Evolutionary conservation across 2,113 vertebrate species (phyloP).

Genomic region (Theropithecus gelada): DNA sequence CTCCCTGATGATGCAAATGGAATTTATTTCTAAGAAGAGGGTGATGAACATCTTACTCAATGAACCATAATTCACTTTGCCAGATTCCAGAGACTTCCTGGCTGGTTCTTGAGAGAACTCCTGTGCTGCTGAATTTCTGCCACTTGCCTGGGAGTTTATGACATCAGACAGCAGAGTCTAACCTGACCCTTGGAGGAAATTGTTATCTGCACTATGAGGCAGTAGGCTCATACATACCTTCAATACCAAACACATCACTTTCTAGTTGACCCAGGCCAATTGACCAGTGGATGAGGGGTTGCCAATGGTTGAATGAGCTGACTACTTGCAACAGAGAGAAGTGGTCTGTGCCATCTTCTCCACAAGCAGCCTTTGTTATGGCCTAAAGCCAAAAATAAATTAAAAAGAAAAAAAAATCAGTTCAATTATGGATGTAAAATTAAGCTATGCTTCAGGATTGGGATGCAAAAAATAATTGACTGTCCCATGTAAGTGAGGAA

Average conservation of each 20-base stretch:
- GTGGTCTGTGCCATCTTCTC: constrained; percentile 28
- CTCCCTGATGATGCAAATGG: constrained; percentile 24
- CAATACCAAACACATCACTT: constrained; percentile 40
- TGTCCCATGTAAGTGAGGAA: neutral
- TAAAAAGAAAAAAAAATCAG: constrained; percentile 51
- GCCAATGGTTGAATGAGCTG: neutral
- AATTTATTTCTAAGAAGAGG: constrained; percentile 59
- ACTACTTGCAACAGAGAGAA: neutral
- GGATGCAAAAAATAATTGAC: neutral
- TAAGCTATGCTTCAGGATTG: neutral
- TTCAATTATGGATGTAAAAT: constrained; percentile 46
- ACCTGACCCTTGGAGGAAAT: constrained; percentile 39
- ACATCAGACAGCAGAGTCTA: constrained; percentile 55
- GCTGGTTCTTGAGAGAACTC: neutral
- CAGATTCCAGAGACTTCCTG: constrained; percentile 41
- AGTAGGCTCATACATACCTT: neutral
- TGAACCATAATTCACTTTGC: constrained; percentile 55
- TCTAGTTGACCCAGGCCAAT: neutral
- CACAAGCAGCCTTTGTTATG: neutral
- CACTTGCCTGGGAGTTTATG: constrained; percentile 56
- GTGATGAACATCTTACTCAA: constrained; percentile 36
- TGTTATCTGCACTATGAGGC: constrained; percentile 11
- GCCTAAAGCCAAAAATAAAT: constrained; percentile 54
- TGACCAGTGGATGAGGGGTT: neutral
- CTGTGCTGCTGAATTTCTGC: constrained; percentile 44